These are phyloP conservation scores for Paramormyrops hopkinsi DNA, from an alignment of 2,797 vertebrate species.

Conservation along the genomic window DNA sequence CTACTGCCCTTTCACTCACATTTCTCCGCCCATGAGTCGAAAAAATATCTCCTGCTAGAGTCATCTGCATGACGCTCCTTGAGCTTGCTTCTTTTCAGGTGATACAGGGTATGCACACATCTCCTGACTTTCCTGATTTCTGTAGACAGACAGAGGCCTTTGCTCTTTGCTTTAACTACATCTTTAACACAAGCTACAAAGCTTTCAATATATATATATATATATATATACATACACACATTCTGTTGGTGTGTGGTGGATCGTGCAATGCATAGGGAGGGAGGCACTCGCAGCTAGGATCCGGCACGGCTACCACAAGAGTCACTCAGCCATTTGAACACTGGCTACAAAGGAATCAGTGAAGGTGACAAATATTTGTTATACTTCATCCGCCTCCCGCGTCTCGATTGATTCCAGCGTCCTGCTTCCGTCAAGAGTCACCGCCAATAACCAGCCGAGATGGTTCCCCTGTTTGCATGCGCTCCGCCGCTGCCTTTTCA, in stretches of 20 bases:
- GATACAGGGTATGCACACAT: neutral
- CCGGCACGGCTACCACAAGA: conserved; percentile 9
- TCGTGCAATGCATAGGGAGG: conserved; percentile 34
- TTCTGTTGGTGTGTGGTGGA: conserved; percentile 43
- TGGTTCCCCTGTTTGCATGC: conserved; percentile 38
- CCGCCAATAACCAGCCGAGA: conserved; percentile 24
- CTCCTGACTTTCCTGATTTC: conserved; percentile 29
- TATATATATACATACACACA: neutral
- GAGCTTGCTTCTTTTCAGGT: conserved; percentile 5
- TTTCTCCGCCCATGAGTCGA: conserved; percentile 7
- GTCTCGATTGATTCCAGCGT: conserved; percentile 42
- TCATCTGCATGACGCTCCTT: neutral
- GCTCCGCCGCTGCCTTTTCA: conserved; percentile 53
- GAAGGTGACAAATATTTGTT: conserved; percentile 35
- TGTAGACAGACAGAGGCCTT: conserved; percentile 41
- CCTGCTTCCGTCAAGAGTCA: conserved; percentile 36
- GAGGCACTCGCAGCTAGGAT: conserved; percentile 3
- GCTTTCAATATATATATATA: conserved; percentile 31
- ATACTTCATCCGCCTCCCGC: conserved; percentile 18
- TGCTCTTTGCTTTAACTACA: conserved; percentile 37
- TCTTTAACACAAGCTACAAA: conserved; percentile 44
- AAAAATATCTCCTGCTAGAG: neutral
- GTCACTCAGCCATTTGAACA: conserved; percentile 39
- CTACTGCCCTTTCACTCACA: conserved; percentile 26
- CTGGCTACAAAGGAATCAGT: conserved; percentile 36